Conservation (phyloP, 2,797 vertebrate genomes). For the Hyperoplus lanceolatus region DNA sequence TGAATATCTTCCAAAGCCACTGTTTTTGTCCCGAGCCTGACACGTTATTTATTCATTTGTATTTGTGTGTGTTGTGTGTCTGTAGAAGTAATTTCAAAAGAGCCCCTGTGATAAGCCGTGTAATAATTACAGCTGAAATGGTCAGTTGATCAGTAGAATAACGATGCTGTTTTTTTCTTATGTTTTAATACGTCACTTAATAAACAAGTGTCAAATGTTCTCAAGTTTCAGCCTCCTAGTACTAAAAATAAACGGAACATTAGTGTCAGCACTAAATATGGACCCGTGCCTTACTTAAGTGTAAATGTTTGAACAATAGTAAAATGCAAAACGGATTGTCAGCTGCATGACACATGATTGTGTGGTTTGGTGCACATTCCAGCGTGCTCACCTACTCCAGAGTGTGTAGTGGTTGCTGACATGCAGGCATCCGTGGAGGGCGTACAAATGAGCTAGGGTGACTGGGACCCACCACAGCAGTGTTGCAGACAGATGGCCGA, state of each 20-base stretch:
- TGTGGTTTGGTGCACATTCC: background rate
- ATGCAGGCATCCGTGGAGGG: conserved; percentile 31
- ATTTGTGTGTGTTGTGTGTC: conserved; percentile 28
- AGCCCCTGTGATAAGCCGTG: conserved; percentile 1
- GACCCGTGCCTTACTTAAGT: background rate
- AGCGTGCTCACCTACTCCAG: conserved; percentile 20
- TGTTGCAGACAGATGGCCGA: conserved; percentile 61
- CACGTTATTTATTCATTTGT: too few relatives aligned
- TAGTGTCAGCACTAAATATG: background rate
- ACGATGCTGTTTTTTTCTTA: too few relatives aligned
- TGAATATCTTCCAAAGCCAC: too few relatives aligned
- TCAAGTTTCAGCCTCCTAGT: background rate
- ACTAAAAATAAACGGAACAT: background rate
- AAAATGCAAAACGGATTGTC: conserved; percentile 2
- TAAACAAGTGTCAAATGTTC: background rate
- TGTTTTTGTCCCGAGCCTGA: too few relatives aligned
- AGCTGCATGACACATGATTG: conserved; percentile 11
- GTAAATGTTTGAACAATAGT: background rate
- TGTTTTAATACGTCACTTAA: too few relatives aligned
- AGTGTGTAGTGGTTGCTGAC: conserved; percentile 47
- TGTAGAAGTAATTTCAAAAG: conserved; percentile 7
- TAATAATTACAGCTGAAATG: too few relatives aligned
- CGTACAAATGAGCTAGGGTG: conserved; percentile 72
- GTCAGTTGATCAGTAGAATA: too few relatives aligned
- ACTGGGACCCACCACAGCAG: conserved; percentile 40